phyloP scores from a whole-genome alignment of 2,113 vertebrate genomes.

The Thinocorus orbignyianus region DNA sequence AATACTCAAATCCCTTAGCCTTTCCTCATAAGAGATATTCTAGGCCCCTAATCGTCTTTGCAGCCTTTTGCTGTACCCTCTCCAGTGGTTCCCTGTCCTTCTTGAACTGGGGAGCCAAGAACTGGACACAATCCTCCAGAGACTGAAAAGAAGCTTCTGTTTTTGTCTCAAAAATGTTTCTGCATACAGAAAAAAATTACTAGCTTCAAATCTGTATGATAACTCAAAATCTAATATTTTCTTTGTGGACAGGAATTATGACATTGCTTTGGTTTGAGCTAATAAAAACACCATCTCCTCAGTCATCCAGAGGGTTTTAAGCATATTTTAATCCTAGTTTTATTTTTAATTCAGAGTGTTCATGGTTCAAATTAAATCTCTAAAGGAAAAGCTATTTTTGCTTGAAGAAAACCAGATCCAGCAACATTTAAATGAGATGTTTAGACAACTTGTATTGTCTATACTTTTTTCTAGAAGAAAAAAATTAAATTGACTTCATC shows the following conservation, averaged over 20 bases:
- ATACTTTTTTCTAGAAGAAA: neutral
- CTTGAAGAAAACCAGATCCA: neutral
- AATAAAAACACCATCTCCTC: neutral
- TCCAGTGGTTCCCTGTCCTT: no score
- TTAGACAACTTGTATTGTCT: neutral
- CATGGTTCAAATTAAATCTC: neutral
- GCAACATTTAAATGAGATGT: neutral
- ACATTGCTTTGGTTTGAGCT: neutral
- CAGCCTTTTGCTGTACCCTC: no score
- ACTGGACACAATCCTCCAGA: no score
- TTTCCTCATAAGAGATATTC: no score
- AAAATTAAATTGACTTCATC: neutral
- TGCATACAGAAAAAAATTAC: neutral
- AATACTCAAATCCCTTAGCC: no score
- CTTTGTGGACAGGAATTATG: neutral
- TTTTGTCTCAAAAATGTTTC: neutral
- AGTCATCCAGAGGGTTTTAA: neutral
- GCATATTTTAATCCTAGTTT: neutral
- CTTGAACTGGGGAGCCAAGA: no score
- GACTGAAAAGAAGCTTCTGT: neutral
- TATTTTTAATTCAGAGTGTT: neutral
- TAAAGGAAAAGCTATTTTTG: neutral
- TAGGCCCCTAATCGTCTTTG: no score
- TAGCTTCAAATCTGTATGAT: neutral
- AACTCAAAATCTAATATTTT: neutral